Conservation (phyloP, 1,140 invertebrate genomes). For the silkworm (Bombyx mori) region DNA sequence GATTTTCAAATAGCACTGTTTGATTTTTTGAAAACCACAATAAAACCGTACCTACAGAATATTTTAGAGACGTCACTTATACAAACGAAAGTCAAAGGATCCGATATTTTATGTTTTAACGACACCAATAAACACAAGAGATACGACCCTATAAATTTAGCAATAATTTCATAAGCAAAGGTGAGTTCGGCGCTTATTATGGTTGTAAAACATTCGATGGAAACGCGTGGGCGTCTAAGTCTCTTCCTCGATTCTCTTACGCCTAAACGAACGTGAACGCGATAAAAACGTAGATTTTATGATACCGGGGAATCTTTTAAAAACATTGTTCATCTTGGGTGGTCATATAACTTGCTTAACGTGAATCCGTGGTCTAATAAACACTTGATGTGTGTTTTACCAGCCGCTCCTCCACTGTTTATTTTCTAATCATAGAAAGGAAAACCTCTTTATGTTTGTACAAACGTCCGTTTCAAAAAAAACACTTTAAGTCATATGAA, state of each 20-base stretch:
- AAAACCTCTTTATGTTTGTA: constrained; percentile 12
- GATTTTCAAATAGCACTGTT: background rate
- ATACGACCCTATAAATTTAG: constrained; percentile 16
- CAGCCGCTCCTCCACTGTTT: constrained; percentile 34
- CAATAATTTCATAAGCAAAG: constrained; percentile 25
- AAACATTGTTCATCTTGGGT: constrained; percentile 64
- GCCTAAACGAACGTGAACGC: constrained; percentile 28
- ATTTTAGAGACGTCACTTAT: too few species aligned
- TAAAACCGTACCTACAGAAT: background rate
- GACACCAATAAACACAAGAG: constrained; percentile 11
- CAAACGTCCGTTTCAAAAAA: constrained; percentile 5
- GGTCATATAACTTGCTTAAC: constrained; percentile 39
- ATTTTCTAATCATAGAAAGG: constrained; percentile 33
- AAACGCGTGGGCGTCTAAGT: constrained; percentile 52
- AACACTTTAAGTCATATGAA: constrained; percentile 1
- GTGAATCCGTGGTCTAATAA: constrained; percentile 45
- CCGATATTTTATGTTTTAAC: constrained; percentile 7
- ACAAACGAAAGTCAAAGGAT: too few species aligned
- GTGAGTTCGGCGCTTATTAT: constrained; percentile 26
- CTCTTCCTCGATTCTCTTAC: constrained; percentile 36
- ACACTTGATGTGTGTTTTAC: constrained; percentile 37
- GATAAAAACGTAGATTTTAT: constrained; percentile 65
- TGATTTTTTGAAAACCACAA: background rate
- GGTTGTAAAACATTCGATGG: constrained; percentile 33
- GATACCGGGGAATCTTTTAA: constrained; percentile 41